Evolutionary conservation across 2,888 invertebrate species (phyloP).

Genomic region (Watsonalla cultraria): DNA sequence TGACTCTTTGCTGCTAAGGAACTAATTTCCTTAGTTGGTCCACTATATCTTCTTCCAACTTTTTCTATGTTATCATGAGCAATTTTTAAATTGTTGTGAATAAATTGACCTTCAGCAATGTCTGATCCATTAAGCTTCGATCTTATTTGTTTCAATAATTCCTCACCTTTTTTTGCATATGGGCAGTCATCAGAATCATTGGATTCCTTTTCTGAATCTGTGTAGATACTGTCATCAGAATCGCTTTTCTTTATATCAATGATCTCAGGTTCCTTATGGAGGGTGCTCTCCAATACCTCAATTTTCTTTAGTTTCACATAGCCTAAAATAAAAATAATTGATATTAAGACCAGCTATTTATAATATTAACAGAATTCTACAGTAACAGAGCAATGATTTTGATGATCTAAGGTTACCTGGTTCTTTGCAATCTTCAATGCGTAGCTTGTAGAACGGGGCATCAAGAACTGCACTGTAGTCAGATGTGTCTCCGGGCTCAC

Average conservation of each 20-base stretch:
- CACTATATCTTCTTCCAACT: slow-evolving; percentile 45
- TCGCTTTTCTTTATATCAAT: slow-evolving; percentile 23
- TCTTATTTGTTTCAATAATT: slow-evolving; percentile 44
- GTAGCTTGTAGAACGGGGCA: slow-evolving; percentile 81
- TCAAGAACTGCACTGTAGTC: slow-evolving; percentile 79
- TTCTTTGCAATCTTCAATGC: slow-evolving; percentile 75
- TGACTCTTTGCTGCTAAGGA: slow-evolving; percentile 40
- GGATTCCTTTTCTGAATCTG: slow-evolving; percentile 70
- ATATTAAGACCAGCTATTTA: background rate
- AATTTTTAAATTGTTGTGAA: slow-evolving; percentile 20
- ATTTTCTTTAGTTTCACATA: slow-evolving; percentile 77
- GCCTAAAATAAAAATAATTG: slow-evolving; percentile 54
- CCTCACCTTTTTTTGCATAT: slow-evolving; percentile 41
- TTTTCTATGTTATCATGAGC: slow-evolving; percentile 20
- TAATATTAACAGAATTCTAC: background rate
- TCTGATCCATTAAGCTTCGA: slow-evolving; percentile 29
- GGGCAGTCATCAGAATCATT: slow-evolving; percentile 54
- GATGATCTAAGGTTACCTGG: slow-evolving; percentile 44
- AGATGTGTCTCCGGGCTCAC: slow-evolving; percentile 80
- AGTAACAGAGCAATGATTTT: background rate
- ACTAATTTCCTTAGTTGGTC: slow-evolving; percentile 47
- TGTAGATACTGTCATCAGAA: slow-evolving; percentile 61
- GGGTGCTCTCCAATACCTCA: slow-evolving; percentile 67
- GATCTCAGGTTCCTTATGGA: slow-evolving; percentile 45
- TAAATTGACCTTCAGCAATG: slow-evolving; percentile 8